Base-by-base conservation (phyloP, 2,888 invertebrate genomes). In the Rutpela maculata region DNA sequence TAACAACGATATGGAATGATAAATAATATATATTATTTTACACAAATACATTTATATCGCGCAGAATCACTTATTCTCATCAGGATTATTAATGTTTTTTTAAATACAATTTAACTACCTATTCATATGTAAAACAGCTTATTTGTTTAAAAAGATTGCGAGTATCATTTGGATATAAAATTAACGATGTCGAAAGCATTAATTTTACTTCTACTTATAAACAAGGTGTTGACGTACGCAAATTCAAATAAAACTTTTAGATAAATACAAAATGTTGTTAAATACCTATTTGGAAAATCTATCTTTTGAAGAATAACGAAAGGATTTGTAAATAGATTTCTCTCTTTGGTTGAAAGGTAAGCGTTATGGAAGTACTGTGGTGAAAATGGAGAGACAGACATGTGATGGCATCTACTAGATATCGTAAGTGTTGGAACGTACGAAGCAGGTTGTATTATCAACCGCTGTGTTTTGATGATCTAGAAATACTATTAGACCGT, bases 101-200 rank as follows among this genome's bases (percentile, higher is more conserved):
- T 50, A 50, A 50, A 50, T 50, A 50, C 50, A 50, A 12, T n/a
- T 50, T 50, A 50, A 50, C 50, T 50, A 50, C 50, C 50, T 50
- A 50, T 50, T 50, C 50, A 50, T 3, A 50, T n/a, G 50, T 50
- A 50, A 50, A 50, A 50, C 15, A 4, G 6, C 7, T 50, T 50
- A 50, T 50, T 50, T 50, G 50, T 50, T 50, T 50, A 50, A n/a
- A 50, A 50, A 50, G 50, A 50, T 50, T n/a, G 50, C 50, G 12
- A n/a, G 50, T 50, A 50, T 50, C 50, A n/a, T 50, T 50, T 50
- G 50, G 50, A 50, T 50, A 50, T 50, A n/a, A n/a, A 50, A 50
- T 15, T 50, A 50, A 50, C 50, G n/a, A 50, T 50, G n/a, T 43
- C 11, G 43, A 43, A 43, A 43, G 11, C 43, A 43, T 43, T 43